Percentiles rank a stretch among this genome's conserved stretches.
phyloP scores from a whole-genome alignment of 1,140 invertebrate species.

The Diabrotica undecimpunctata region DNA sequence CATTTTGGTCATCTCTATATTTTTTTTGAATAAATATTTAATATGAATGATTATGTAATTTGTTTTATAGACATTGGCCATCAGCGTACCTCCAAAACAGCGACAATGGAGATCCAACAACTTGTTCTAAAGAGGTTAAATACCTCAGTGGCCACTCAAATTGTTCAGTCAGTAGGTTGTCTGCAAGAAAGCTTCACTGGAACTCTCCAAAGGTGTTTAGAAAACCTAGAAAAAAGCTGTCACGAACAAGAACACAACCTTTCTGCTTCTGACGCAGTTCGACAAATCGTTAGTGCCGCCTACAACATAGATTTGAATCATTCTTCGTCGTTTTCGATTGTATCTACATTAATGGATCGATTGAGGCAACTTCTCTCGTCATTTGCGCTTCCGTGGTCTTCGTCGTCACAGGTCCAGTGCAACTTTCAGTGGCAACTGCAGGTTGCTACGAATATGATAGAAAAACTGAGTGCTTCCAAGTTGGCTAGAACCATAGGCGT shows the following conservation, averaged over 20 bases:
- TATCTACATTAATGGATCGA: constrained; percentile 72
- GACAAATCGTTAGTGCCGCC: constrained; percentile 78
- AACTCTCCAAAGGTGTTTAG: constrained; percentile 70
- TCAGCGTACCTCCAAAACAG: constrained; percentile 50
- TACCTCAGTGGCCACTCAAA: constrained; percentile 72
- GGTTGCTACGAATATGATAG: constrained; percentile 64
- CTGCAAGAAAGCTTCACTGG: constrained; percentile 79
- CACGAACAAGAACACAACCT: constrained; percentile 56
- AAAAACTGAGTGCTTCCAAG: constrained; percentile 67
- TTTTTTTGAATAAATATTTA: too few relatives aligned
- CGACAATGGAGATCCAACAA: constrained; percentile 75
- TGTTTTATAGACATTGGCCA: not conserved
- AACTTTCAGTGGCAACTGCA: constrained; percentile 70
- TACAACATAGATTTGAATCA: constrained; percentile 82
- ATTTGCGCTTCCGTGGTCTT: constrained; percentile 61
- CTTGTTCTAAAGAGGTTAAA: constrained; percentile 71
- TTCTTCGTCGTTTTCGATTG: constrained; percentile 69
- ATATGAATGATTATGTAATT: too few relatives aligned
- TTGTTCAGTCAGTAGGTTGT: constrained; percentile 79
- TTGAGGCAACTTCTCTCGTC: constrained; percentile 67
- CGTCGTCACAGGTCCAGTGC: constrained; percentile 58
- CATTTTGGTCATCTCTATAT: too few relatives aligned
- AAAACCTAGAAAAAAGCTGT: constrained; percentile 59
- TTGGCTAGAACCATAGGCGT: constrained; percentile 73
- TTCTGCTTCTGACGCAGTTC: constrained; percentile 73